These are phyloP conservation scores for Semicossyphus pulcher DNA, from an alignment of 2,113 vertebrate genomes.

Conservation along the genomic window DNA sequence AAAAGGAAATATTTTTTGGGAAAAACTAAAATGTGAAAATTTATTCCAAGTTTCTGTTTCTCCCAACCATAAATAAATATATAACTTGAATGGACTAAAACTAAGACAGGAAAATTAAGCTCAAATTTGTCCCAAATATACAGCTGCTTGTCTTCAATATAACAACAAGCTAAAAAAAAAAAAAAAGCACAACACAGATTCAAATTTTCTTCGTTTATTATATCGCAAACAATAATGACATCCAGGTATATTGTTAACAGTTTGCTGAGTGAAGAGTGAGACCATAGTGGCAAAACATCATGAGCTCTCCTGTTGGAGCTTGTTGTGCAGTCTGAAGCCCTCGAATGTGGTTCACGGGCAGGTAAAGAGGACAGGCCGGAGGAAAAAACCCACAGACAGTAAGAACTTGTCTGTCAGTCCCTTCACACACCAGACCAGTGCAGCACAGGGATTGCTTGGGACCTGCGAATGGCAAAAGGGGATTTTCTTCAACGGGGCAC, in stretches of 20 bases:
- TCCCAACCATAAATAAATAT: too few relatives aligned
- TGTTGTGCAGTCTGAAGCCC: slow-evolving; percentile 78
- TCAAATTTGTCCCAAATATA: too few relatives aligned
- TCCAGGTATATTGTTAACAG: slow-evolving; percentile 87
- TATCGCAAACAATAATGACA: slow-evolving; percentile 88
- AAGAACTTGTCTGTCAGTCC: slow-evolving; percentile 56
- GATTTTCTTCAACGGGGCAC: slow-evolving; percentile 48
- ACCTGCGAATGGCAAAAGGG: slow-evolving; percentile 71
- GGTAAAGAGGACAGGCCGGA: slow-evolving; percentile 62
- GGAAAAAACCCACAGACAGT: slow-evolving; percentile 70
- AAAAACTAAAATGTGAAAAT: too few relatives aligned
- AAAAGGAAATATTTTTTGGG: too few relatives aligned
- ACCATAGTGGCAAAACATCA: slow-evolving; percentile 80
- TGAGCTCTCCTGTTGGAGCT: slow-evolving; percentile 75
- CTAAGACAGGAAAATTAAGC: too few relatives aligned
- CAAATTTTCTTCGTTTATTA: slow-evolving; percentile 82
- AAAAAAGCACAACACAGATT: slow-evolving; percentile 18
- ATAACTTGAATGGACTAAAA: too few relatives aligned
- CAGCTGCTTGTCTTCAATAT: too few relatives aligned
- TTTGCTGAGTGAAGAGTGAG: slow-evolving; percentile 84
- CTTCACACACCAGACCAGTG: slow-evolving; percentile 65
- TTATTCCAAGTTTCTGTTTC: too few relatives aligned
- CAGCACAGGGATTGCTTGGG: slow-evolving; percentile 81
- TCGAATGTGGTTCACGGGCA: slow-evolving; percentile 75
- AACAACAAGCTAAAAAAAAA: slow-evolving; percentile 21